phyloP scores from a whole-genome alignment of 2,888 invertebrate species.

The Aricia artaxerxes region DNA sequence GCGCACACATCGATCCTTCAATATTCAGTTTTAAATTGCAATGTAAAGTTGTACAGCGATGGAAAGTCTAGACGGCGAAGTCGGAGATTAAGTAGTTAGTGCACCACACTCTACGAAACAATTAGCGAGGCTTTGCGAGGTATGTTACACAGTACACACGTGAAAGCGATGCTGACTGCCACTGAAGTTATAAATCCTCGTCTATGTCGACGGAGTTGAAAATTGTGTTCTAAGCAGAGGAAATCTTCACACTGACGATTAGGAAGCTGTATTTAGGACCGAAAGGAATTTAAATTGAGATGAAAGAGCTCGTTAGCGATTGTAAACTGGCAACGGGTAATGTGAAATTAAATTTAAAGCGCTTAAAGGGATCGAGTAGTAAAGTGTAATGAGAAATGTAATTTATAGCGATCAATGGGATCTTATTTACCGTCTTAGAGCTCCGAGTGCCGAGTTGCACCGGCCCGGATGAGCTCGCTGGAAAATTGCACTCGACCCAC shows the following conservation, averaged over 20 bases:
- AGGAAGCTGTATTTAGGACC: not conserved
- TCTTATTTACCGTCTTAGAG: conserved; percentile 40
- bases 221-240: not conserved
- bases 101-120: not conserved
- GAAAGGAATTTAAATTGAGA: conserved; percentile 1
- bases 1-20: conserved; percentile 40
- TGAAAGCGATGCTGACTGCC: not conserved
- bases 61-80: conserved; percentile 24
- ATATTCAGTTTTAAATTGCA: conserved; percentile 38
- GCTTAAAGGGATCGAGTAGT: conserved; percentile 6
- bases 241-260: not conserved
- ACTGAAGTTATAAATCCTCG: not conserved
- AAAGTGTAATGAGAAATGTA: conserved; percentile 30
- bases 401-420: conserved; percentile 31
- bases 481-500: conserved; percentile 68
- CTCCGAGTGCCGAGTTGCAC: conserved; percentile 45
- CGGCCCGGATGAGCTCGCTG: conserved; percentile 53
- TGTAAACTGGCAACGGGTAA: not conserved
- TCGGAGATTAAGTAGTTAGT: conserved; percentile 12
- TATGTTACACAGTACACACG: not conserved
- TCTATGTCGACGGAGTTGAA: not conserved
- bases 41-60: conserved; percentile 2
- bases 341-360: conserved; percentile 9
- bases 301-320: not conserved
- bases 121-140: conserved; percentile 4